Base-by-base conservation (phyloP, 2,888 invertebrate species). In the Drosophila subsilvestris region DNA sequence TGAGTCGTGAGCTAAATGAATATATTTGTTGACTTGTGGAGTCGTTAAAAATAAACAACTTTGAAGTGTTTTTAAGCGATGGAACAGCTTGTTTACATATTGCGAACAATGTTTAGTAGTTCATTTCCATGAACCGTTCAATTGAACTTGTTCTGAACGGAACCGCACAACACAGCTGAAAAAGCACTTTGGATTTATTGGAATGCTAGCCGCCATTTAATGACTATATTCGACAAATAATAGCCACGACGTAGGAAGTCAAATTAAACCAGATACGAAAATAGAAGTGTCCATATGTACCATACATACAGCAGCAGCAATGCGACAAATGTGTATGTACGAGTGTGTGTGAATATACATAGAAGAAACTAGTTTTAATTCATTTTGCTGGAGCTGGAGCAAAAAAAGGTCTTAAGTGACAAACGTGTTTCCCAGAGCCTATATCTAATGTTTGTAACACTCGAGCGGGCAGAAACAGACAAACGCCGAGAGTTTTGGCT, bases 401-500 rank as follows among this genome's bases (percentile, higher is more conserved):
- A 81, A 78, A 75, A 85, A 85, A 79, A 80, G 78, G 80, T 82
- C 80, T 86, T 74, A 79, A 83, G 77, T 86, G 83, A 80, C 86
- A 84, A 84, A 84, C 83, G 75, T 73, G 83, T 86, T 84, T 83
- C 59, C 48, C 65, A 67, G 68, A 60, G 73, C 68, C 37, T 37
- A 37, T n/a, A 74, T 74, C 81, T 84, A 81, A 81, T 77, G 76
- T 63, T 75, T 66, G 37, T 27, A 53, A 71, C 50, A 55, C 37
- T 37, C 37, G 37, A 37, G 37, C 37, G 37, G 37, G 37, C 37
- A 57, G 58, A 69, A 9, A 59, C 47, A 65, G 8, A 54, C 22
- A 51, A 22, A 22, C 22, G 17, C 18, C 18, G 18, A 45, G 43
- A 50, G 66, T 65, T 73, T 58, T 58, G 56, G 67, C 72, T 74